These are phyloP conservation scores for Sanderia malayensis DNA, from an alignment of 30 jellyfish, hydroid and myxozoan genomes.

Conservation along the genomic window DNA sequence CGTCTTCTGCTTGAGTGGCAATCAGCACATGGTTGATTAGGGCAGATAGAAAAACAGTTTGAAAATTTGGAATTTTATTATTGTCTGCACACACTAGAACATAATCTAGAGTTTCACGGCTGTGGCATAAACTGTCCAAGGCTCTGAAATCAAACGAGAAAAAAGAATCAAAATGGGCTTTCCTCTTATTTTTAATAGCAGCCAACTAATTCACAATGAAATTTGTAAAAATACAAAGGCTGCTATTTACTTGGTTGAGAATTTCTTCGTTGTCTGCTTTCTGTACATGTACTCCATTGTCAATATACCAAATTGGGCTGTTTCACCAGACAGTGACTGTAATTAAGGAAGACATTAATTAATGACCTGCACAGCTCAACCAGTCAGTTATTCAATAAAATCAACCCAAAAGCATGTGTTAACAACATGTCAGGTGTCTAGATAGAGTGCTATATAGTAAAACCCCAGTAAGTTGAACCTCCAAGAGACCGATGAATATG, in stretches of 20 bases:
- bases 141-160: conserved; percentile 17
- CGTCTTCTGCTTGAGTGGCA: conserved; percentile 19
- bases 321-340: conserved; percentile 37
- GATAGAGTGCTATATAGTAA: no score
- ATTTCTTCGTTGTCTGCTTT: conserved; percentile 21
- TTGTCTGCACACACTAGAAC: conserved; percentile 6
- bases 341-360: neutral
- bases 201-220: no score
- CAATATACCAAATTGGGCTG: conserved; percentile 39
- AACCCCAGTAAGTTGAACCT: no score
- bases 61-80: conserved; percentile 13
- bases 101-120: neutral
- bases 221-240: no score
- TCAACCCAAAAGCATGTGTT: no score
- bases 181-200: no score
- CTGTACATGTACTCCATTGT: conserved; percentile 52
- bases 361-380: no score
- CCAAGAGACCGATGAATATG: no score
- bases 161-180: no score
- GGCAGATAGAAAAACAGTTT: conserved; percentile 14
- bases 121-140: conserved; percentile 12
- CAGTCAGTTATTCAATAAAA: no score
- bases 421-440: no score
- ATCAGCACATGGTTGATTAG: conserved; percentile 21
- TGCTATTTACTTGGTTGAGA: conserved; percentile 23